Conservation (phyloP, 2,888 invertebrate species). For the Drosophila ezoana region DNA sequence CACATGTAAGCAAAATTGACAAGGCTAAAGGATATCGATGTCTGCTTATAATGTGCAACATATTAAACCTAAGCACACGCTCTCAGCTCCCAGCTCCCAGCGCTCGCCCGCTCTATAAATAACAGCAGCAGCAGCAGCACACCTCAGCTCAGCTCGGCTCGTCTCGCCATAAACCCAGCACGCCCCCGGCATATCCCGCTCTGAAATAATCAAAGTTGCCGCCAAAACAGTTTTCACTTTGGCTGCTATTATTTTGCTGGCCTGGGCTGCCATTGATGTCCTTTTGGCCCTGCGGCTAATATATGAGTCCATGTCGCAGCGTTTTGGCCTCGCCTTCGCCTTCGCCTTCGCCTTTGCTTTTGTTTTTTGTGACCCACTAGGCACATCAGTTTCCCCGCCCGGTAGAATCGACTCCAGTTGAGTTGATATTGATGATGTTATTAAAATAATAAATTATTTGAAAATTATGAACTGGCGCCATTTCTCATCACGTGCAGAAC, state of each 20-base stretch:
- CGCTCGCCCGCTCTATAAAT: slow-evolving; percentile 70
- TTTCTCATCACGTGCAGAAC: slow-evolving; percentile 68
- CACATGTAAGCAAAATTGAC: slow-evolving; percentile 82
- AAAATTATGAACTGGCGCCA: slow-evolving; percentile 79
- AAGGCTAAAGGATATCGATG: slow-evolving; percentile 83
- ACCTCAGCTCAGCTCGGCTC: slow-evolving; percentile 15
- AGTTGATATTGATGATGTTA: slow-evolving; percentile 80
- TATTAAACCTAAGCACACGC: slow-evolving; percentile 82
- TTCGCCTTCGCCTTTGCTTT: slow-evolving; percentile 31
- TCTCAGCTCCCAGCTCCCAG: slow-evolving; percentile 65
- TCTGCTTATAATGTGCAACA: slow-evolving; percentile 83
- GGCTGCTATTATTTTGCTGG: slow-evolving; percentile 74
- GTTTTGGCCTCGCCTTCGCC: slow-evolving; percentile 56
- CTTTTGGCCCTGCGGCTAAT: slow-evolving; percentile 73
- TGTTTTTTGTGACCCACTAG: slow-evolving; percentile 58
- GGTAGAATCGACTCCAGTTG: slow-evolving; percentile 41
- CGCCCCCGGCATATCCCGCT: slow-evolving; percentile 9
- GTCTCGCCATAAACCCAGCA: neutral
- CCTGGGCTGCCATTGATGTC: slow-evolving; percentile 62
- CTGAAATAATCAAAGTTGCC: slow-evolving; percentile 75
- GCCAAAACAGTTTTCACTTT: slow-evolving; percentile 78
- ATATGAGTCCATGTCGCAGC: slow-evolving; percentile 73
- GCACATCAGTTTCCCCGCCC: slow-evolving; percentile 33
- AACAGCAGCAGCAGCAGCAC: slow-evolving; percentile 62
- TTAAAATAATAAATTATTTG: slow-evolving; percentile 80